Base-by-base conservation (phyloP, 1,140 invertebrate genomes). In the Bicyclus anynana region DNA sequence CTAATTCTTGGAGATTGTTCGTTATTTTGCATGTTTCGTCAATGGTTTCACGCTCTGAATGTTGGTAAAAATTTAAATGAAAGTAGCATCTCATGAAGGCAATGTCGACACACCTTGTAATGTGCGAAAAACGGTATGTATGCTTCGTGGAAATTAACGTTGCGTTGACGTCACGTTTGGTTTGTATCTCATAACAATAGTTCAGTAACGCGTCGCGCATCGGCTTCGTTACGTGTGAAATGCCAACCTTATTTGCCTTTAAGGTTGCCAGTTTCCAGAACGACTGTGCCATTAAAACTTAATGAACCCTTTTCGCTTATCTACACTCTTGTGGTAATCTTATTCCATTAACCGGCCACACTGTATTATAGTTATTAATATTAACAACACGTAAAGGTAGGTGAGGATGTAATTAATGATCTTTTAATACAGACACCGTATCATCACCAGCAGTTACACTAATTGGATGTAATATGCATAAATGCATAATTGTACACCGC, bases 11-110 rank as follows among this genome's bases (percentile, higher is more conserved):
- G 81, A 85, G 81, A 86, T 88, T 86, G 85, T 86, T 75, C 80
- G 71, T 83, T 80, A 85, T 86, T 88, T 88, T 88, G 83, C 85
- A 88, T 88, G 85, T 88, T 88, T 88, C 85, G 85, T 83, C 74
- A 88, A 81, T 76, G 73, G 74, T 84, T 87, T 83, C 83, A 88
- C 82, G 85, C 79, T 88, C 85, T 78, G 74, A 77, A 82, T 84
- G 72, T 55, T 71, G 47, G 67, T 65, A 69, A 74, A 72, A 70
- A 77, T 83, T 84, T 74, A 70, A 81, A 81, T 79, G 84, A 85
- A 83, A 85, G 84, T 84, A 71, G 60, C 72, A 75, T 79, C 74
- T 74, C 58, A n/a, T 46, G 42, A 47, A 58, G 57, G 37, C 52
- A 37, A 20, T 72, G 69, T 72, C 67, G 69, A 69, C 68, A 73